A percentile compares a stretch with the other conserved stretches of the same genome.
Conservation (phyloP, 2,113 vertebrate genomes). For the Indri indri region DNA sequence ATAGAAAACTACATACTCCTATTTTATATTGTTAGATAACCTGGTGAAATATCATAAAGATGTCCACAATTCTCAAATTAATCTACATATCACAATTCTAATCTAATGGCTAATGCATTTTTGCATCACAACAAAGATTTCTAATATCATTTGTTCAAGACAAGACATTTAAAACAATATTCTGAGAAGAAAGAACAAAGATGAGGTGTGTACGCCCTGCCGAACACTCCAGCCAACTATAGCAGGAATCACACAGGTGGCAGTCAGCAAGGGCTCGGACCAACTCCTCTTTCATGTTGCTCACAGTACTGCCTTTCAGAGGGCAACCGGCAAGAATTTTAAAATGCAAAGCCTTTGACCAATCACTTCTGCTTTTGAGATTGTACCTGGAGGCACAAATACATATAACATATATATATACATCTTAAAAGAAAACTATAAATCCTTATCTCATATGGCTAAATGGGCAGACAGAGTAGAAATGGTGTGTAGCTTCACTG, state of each 20-base stretch:
- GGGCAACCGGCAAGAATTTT: background rate
- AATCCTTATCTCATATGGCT: background rate
- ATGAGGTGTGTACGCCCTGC: too few species aligned
- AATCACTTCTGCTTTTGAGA: background rate
- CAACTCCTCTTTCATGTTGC: background rate
- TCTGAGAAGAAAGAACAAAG: background rate
- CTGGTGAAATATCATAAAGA: background rate
- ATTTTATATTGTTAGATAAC: background rate
- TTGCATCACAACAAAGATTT: background rate
- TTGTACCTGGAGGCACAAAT: background rate
- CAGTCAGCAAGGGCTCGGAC: background rate
- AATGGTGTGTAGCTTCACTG: background rate
- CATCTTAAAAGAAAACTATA: background rate
- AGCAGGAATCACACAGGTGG: background rate
- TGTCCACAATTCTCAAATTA: background rate
- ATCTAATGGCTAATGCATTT: background rate
- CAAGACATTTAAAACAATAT: background rate
- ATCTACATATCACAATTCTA: background rate
- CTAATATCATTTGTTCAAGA: background rate
- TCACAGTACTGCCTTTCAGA: background rate
- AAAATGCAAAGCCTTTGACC: background rate
- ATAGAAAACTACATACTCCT: background rate
- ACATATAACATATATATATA: background rate
- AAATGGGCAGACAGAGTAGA: background rate
- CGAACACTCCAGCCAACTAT: too few species aligned